Conservation (phyloP, 2,113 vertebrate genomes). For the Pterocles burchelli region DNA sequence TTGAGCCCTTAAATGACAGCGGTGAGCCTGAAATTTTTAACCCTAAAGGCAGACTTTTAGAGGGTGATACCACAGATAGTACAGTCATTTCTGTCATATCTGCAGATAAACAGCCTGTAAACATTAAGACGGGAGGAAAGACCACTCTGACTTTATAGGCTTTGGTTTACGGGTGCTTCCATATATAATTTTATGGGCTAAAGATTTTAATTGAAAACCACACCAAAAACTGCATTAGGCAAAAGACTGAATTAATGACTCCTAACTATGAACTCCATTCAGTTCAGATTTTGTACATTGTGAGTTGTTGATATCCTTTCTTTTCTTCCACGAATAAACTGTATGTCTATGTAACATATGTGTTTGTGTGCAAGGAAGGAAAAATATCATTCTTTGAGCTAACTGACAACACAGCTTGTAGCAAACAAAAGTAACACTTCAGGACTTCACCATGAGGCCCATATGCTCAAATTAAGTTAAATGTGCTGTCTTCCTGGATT, state of each 20-base stretch:
- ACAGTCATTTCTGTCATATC: background rate
- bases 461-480: background rate
- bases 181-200: background rate
- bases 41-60: background rate
- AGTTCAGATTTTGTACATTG: background rate
- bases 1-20: background rate
- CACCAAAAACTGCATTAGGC: background rate
- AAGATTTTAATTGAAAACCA: background rate
- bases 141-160: background rate
- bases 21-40: background rate
- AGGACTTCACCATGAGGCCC: background rate
- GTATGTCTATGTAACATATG: background rate
- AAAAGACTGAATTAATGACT: background rate
- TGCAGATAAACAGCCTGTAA: background rate
- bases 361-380: background rate
- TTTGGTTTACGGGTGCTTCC: background rate
- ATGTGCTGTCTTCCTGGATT: background rate
- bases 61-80: background rate
- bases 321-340: background rate
- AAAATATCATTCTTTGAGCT: background rate
- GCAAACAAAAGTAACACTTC: background rate
- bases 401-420: background rate
- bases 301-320: background rate
- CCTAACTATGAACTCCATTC: background rate
- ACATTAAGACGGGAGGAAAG: background rate